These are phyloP conservation scores for Hemistola chrysoprasaria DNA, from an alignment of 2,888 invertebrate species.

Conservation along the genomic window DNA sequence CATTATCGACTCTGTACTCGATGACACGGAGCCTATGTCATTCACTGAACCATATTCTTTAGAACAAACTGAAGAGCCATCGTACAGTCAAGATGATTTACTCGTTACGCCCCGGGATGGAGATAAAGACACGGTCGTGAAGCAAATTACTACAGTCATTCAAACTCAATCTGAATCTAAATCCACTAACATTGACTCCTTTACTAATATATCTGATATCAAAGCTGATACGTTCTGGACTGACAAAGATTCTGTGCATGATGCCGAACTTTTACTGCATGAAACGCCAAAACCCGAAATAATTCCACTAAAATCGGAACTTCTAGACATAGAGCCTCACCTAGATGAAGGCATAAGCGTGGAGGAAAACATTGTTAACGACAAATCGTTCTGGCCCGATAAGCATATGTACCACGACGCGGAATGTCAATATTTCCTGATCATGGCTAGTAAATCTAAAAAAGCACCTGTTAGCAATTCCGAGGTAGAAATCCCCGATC, in stretches of 20 bases:
- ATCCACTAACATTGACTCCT: constrained; percentile 50
- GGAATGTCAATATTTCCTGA: constrained; percentile 83
- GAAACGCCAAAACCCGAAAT: constrained; percentile 36
- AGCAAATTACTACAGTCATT: constrained; percentile 8
- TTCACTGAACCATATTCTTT: constrained; percentile 43
- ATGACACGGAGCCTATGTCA: constrained; percentile 45
- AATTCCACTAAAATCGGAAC: constrained; percentile 21
- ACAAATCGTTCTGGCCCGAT: constrained; percentile 83
- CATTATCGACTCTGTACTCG: constrained; percentile 53
- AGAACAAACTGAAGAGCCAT: constrained; percentile 37
- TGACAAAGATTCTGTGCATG: constrained; percentile 80
- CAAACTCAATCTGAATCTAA: constrained; percentile 18
- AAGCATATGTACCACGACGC: constrained; percentile 85
- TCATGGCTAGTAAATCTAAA: constrained; percentile 72
- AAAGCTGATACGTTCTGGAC: constrained; percentile 83
- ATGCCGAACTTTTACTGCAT: constrained; percentile 76
- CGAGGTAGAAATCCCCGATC: constrained; percentile 57
- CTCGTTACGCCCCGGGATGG: constrained; percentile 40
- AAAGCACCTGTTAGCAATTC: constrained; percentile 39
- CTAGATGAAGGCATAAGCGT: constrained; percentile 37
- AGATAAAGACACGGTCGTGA: constrained; percentile 26
- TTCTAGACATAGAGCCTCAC: constrained; percentile 23
- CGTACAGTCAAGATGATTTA: constrained; percentile 40
- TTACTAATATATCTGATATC: constrained; percentile 59
- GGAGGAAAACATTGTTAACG: constrained; percentile 56